A percentile compares a stretch with the other conserved stretches of the same genome.
phyloP scores from a whole-genome alignment of 2,797 vertebrate species.

The Galago senegalensis region DNA sequence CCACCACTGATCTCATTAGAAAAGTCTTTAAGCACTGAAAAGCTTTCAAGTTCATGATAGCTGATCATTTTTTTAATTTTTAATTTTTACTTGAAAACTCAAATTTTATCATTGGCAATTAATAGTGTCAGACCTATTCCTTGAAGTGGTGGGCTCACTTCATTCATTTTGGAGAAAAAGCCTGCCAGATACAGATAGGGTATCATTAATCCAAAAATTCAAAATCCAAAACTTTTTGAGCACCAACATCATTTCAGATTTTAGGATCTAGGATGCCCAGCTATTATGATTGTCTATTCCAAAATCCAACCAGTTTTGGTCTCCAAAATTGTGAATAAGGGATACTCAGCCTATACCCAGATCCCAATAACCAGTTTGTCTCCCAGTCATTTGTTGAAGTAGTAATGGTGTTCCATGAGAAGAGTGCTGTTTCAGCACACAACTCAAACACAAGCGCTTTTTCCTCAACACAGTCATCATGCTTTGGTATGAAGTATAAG shows the following conservation, averaged over 20 bases:
- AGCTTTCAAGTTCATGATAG: neutral
- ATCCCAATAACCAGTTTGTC: neutral
- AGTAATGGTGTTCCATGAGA: neutral
- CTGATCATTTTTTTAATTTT: slow-evolving; percentile 32
- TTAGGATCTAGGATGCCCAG: neutral
- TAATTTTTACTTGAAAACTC: slow-evolving; percentile 45
- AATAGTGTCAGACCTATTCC: neutral
- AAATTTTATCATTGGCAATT: slow-evolving; percentile 49
- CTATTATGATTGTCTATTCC: neutral
- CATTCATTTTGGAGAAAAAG: slow-evolving; percentile 27
- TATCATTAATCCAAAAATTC: neutral
- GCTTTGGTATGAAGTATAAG: neutral
- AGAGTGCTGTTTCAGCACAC: neutral
- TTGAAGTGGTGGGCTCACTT: slow-evolving; percentile 36
- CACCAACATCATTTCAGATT: neutral
- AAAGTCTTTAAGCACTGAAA: slow-evolving; percentile 9
- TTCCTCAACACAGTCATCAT: neutral
- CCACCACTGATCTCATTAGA: neutral
- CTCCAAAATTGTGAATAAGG: neutral
- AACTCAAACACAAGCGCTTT: neutral
- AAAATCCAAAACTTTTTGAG: neutral
- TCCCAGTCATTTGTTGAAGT: neutral
- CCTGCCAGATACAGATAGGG: neutral
- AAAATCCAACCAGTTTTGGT: neutral
- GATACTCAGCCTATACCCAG: neutral